A percentile compares a stretch with the other conserved stretches of the same genome.
Evolutionary conservation across 2,888 invertebrate species (phyloP).

Genomic region (Meganola albula): DNA sequence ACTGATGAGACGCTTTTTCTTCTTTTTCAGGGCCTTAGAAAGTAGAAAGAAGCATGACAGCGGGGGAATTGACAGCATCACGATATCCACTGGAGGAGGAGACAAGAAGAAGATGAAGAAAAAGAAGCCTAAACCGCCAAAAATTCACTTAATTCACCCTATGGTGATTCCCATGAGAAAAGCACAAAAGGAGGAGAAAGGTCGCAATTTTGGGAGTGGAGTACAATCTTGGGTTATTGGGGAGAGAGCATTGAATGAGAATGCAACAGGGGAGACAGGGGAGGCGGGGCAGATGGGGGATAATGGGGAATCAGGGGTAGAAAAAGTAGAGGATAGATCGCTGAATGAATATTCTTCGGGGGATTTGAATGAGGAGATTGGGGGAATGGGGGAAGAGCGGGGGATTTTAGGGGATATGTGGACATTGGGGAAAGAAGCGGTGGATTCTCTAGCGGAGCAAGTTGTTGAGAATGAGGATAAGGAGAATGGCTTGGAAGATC

Average conservation of each 20-base stretch:
- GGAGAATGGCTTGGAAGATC: constrained; percentile 57
- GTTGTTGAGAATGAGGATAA: constrained; percentile 50
- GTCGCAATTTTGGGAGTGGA: constrained; percentile 47
- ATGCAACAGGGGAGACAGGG: too few species aligned
- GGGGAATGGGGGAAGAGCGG: constrained; percentile 27
- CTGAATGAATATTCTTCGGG: too few species aligned
- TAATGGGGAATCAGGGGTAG: constrained; percentile 4
- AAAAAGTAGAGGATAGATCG: constrained; percentile 4
- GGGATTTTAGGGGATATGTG: constrained; percentile 48
- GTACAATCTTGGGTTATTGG: constrained; percentile 62
- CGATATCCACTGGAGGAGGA: constrained; percentile 46
- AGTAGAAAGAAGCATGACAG: constrained; percentile 45
- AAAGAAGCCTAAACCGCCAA: constrained; percentile 59
- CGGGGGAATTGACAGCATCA: constrained; percentile 61
- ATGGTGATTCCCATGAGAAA: constrained; percentile 43
- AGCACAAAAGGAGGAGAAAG: constrained; percentile 51
- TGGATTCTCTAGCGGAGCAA: constrained; percentile 58
- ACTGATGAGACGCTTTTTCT: too few species aligned
- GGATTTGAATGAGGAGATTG: background rate
- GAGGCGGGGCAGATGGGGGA: too few species aligned
- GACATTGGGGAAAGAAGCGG: constrained; percentile 49
- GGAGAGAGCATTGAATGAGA: constrained; percentile 20
- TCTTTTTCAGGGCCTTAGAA: constrained; percentile 40
- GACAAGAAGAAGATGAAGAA: constrained; percentile 59
- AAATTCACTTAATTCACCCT: constrained; percentile 60